phyloP scores from a whole-genome alignment of 2,797 vertebrate species.

The Channallabes apus region DNA sequence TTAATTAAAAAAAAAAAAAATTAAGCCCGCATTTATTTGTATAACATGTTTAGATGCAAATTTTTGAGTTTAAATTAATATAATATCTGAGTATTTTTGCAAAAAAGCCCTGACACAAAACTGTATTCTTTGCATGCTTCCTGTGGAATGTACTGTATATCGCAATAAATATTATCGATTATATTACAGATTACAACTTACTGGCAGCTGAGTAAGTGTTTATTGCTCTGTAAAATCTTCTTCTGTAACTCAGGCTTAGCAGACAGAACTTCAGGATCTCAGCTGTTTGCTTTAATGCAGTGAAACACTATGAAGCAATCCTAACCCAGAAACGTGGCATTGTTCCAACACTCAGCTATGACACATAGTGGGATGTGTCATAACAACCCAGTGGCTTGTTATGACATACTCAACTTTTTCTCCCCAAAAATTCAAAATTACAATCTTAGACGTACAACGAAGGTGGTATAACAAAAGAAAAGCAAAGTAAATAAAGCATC shows the following conservation, averaged over 20 bases:
- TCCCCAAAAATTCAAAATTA: not conserved
- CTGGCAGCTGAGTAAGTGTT: not conserved
- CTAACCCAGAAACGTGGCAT: not conserved
- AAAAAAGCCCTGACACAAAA: not conserved
- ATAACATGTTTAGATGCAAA: too few relatives aligned
- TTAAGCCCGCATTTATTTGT: not conserved
- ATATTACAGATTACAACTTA: not conserved
- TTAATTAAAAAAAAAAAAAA: too few relatives aligned
- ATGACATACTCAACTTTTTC: not conserved
- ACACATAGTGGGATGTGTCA: not conserved
- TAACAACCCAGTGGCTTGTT: not conserved
- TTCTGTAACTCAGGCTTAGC: not conserved
- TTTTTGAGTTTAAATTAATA: not conserved
- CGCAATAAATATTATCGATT: slow-evolving; percentile 3
- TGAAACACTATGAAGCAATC: not conserved
- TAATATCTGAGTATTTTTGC: not conserved
- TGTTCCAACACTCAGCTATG: not conserved
- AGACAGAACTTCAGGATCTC: slow-evolving; percentile 2
- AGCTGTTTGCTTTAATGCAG: slow-evolving; percentile 11
- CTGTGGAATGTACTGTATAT: not conserved
- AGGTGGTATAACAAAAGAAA: not conserved
- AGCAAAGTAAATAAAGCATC: not conserved
- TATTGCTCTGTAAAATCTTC: not conserved
- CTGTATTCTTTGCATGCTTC: not conserved
- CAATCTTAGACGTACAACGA: not conserved